Base-by-base conservation (phyloP, 2,888 invertebrate species). In the Hermodice carunculata region DNA sequence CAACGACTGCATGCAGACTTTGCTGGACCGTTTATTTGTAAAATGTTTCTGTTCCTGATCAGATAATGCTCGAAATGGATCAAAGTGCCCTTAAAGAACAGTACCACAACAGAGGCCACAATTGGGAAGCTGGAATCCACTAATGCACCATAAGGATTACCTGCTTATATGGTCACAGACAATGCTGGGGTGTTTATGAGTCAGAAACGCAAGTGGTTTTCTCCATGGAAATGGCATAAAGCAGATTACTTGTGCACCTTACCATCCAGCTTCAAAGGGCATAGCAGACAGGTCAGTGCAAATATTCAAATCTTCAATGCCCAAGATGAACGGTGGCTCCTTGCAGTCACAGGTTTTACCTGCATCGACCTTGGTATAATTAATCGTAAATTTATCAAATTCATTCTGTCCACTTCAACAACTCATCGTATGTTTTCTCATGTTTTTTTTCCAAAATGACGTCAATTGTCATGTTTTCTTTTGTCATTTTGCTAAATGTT, bases 1-100 rank as follows among this genome's bases (percentile, higher is more conserved):
- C 57, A 58, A 6, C 57, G 78, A 6, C 14, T 80, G 1, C 78
- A 78, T 42, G 46, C 76, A 19, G 77, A 79, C 52, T 75, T 67
- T 57, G 77, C 77, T n/a, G 76, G 71, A 28, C 73, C 66, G 34
- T 60, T 70, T 37, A 17, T 61, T 44, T 69, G 67, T 3, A 51
- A 57, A 46, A 70, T 66, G 49, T 71, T 67, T 53, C 60, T 78
- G n/a, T 49, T 77, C 5, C 28, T 73, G 5, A 56, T 74, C 2
- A 73, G 77, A 43, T 68, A 74, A 2, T 49, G 73, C 43, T 71
- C 71, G 8, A 76, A 78, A 53, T 77, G 71, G 68, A 57, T 67
- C 3, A 73, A 74, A 31, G 69, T 70, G 29, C 42, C 48, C 24
- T 28, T 44, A 8, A 64, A 64, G 40, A 53, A 43, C n/a, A 56